Base-by-base conservation (phyloP, 53 echinoderm and acorn worm genomes). In the Echinometra lucunter region DNA sequence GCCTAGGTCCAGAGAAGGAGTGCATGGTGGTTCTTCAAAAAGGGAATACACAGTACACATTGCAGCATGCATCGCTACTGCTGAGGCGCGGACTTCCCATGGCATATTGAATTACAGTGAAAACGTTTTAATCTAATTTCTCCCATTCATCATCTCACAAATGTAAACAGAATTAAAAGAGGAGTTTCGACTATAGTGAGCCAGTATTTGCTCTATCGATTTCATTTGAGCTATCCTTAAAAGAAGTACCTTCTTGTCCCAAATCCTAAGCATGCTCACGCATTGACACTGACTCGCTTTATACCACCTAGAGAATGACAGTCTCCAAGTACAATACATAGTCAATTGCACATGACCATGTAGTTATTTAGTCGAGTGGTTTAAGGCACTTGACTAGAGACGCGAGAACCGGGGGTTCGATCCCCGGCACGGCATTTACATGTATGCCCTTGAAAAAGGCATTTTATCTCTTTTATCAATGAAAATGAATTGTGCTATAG, bases 111-210 rank as follows among this genome's bases (percentile, higher is more conserved):
- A 78, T 78, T 78, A 78, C 78, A 42, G 18, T 78, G 78, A 78
- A 78, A 78, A 78, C 78, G 78, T 78, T 78, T 72, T 78, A 78
- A 78, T 78, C 42, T 42, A 78, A 78, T 78, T 78, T 78, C 78
- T 42, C 38, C 78, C 42, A 78, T 78, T 78, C 78, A 42, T 19
- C 40, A 78, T 40, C n/a, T n/a, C n/a, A n/a, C n/a, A 78, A 42
- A 78, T 42, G 78, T 78, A 78, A 78, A 78, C 78, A 78, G 10
- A 78, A 78, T 40, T 35, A 35, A 78, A 78, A 35, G 78, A 78
- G 78, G 10, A 28, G 27, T 17, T 9, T 7, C 63, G 72, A 35
- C 72, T 19, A 78, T 38, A 40, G 6, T 78, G 21, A 78, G 78
- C 1, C 78, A 78, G 21, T 78, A 78, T 78, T 78, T 78, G 23